Base-by-base conservation (phyloP, 2,888 invertebrate species). In the Sturmia bella region DNA sequence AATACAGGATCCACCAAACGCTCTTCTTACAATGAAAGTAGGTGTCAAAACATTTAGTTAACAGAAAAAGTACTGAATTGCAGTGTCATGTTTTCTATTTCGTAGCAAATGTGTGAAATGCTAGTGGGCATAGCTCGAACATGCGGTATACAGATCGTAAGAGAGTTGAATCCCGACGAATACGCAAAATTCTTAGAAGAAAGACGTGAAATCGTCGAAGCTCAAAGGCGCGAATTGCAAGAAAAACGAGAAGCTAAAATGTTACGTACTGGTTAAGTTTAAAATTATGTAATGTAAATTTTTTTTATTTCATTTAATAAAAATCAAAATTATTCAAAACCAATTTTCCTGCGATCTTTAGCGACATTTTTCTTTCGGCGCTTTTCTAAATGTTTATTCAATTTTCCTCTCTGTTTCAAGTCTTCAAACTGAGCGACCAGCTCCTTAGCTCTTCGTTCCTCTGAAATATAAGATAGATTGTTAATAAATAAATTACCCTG, bases 191-290 rank as follows among this genome's bases (percentile, higher is more conserved):
- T 98, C 90, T 91, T 98, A 54, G 93, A 94, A 85, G 94, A 97
- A 86, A 92, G 98, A 74, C 94, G 93, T 87, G 84, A 88, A 41
- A 91, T 94, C 84, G 92, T 97, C 1, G 95, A 94, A 87, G 92
- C 95, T 85, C 96, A 97, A 89, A 93, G 94, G 87, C 94, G 94
- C 87, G 93, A 94, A 86, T 89, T 98, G 69, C 94, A 96, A 91
- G 97, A 96, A 89, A 94, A 94, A 88, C 94, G 95, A 89, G 96
- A 98, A 92, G 96, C 97, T 0, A 98, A 97, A 92, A 94, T 98
- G 94, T 93, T 98, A 86, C 93, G 98, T 91, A 96, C 96, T 77
- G 94, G 91, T 81, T 93, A 91, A 88, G 43, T 39, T 52, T 64
- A 7, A 68, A 72, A 54, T 37, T 57, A 68, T 27, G 57, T 80